Evolutionary conservation across 2,888 invertebrate species (phyloP).

Genomic region (Pyrgus malvae): DNA sequence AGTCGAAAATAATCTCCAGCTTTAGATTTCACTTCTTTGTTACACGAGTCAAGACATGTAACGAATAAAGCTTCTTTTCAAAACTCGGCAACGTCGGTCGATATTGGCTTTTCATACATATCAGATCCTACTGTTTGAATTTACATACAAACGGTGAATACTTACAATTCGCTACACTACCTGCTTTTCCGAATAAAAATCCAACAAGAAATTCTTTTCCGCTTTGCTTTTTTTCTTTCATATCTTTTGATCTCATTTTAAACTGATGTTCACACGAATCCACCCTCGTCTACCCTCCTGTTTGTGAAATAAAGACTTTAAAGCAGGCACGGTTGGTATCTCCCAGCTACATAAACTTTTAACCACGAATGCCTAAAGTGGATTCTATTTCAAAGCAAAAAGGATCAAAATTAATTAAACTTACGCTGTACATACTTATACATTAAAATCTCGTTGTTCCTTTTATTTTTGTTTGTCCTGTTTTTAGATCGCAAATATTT

Average conservation of each 20-base stretch:
- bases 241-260: slow-evolving; percentile 29
- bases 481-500: slow-evolving; percentile 9
- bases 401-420: slow-evolving; percentile 25
- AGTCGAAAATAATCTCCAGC: too few species aligned
- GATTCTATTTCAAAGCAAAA: slow-evolving; percentile 18
- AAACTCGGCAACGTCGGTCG: background rate
- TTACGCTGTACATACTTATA: too few species aligned
- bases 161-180: slow-evolving; percentile 7
- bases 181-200: slow-evolving; percentile 8
- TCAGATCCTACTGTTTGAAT: slow-evolving; percentile 6
- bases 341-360: slow-evolving; percentile 13
- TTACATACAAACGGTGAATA: slow-evolving; percentile 10
- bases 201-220: slow-evolving; percentile 6
- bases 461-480: slow-evolving; percentile 8
- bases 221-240: slow-evolving; percentile 23
- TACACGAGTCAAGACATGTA: too few species aligned
- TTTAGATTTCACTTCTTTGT: too few species aligned
- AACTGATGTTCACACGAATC: slow-evolving; percentile 22
- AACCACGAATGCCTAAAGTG: slow-evolving; percentile 13
- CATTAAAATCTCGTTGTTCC: background rate
- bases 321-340: slow-evolving; percentile 12
- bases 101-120: background rate
- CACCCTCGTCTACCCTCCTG: background rate
- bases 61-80: too few species aligned
- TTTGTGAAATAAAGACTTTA: slow-evolving; percentile 21